These are phyloP conservation scores for Tuberolachnus salignus DNA, from an alignment of 2,888 invertebrate species.

Conservation along the genomic window DNA sequence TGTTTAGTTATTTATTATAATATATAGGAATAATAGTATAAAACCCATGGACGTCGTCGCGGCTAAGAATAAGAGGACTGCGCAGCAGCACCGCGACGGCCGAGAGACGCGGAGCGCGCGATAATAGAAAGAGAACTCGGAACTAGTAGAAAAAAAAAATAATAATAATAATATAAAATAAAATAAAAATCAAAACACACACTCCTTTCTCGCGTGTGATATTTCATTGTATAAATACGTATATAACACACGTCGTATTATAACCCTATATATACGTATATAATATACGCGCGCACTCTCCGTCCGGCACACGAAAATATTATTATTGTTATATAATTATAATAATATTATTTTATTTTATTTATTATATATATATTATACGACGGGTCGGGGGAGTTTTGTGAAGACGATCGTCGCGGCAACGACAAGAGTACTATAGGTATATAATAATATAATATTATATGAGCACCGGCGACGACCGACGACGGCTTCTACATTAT, in stretches of 20 bases:
- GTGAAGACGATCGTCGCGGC: too few relatives aligned
- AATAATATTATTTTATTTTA: too few relatives aligned
- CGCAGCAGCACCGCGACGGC: not conserved
- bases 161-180: not conserved
- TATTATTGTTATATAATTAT: constrained; percentile 27
- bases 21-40: not conserved
- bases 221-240: constrained; percentile 17
- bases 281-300: constrained; percentile 4
- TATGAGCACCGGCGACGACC: not conserved
- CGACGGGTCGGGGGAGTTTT: constrained; percentile 27
- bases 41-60: not conserved
- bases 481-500: not conserved
- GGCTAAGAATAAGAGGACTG: not conserved
- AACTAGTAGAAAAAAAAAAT: constrained; percentile 24
- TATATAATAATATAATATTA: too few relatives aligned
- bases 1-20: not conserved
- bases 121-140: constrained; percentile 56
- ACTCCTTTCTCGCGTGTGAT: constrained; percentile 30
- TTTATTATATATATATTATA: constrained; percentile 6
- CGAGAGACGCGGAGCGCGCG: not conserved
- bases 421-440: not conserved
- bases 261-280: not conserved
- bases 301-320: constrained; percentile 42
- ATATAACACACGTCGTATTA: not conserved
- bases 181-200: constrained; percentile 29